Evolutionary conservation across 1,140 invertebrate species (phyloP), one percentile per base, ranked within the genome.

Genomic region (Scaptomyza hsui): DNA sequence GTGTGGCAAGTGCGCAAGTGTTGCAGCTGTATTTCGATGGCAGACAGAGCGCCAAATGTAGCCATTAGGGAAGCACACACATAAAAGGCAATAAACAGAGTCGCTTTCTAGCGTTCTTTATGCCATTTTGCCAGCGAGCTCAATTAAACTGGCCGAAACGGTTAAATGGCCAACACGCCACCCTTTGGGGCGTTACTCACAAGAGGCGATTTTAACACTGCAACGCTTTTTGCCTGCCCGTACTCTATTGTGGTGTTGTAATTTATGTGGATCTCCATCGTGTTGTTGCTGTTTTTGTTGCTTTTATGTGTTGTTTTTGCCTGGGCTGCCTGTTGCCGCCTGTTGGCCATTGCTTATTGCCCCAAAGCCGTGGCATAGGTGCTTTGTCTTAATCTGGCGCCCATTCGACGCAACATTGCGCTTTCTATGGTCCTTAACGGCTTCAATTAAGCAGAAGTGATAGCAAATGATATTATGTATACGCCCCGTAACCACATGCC

Each of bases 1-100:
- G 5, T 49, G 32, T 37, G 32, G 32, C 32, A 37, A n/a, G n/a
- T 13, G 12, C 26, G 12, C 26, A 15, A 71, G 47, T 35, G 29
- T 13, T 51, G 48, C 41, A 41, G 57, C 51, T 60, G 37, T 48
- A 55, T 61, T 61, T 61, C 29, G 39, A 37, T 26, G 32, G 35
- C 63, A 21, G 26, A 12, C 35, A 24, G 62, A 21, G 53, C 53
- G 19, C 45, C 62, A 63, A 86, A 72, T 86, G 74, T 68, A 81
- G 62, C 75, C 82, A 81, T 88, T 86, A 88, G 55, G 60, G 56
- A 62, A 32, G 56, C 81, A 29, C 81, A 29, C 81, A 77, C 82
- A 88, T 88, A 75, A 78, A 86, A 86, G 80, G 81, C 81, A 81
- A 86, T 86, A 86, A 86, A 88, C 81, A 80, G 73, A 62, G 63